phyloP scores from a whole-genome alignment of 2,113 vertebrate genomes.

The Anolis sagrei region DNA sequence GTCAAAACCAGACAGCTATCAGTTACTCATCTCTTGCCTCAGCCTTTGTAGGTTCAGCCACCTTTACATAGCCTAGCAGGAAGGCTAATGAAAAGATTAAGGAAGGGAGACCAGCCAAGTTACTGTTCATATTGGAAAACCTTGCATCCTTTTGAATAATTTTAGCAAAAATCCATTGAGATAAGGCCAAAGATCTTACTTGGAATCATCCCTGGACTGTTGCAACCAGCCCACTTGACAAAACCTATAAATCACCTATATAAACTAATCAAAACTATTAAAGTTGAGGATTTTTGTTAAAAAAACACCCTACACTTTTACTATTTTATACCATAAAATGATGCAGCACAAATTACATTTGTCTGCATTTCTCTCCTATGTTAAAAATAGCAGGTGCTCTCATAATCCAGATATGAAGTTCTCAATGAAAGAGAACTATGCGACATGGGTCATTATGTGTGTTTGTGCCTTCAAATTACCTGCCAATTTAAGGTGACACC shows the following conservation, averaged over 20 bases:
- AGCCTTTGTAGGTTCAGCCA: not conserved
- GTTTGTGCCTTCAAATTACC: too few relatives aligned
- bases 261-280: not conserved
- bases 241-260: conserved; percentile 19
- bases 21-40: not conserved
- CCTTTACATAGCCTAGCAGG: not conserved
- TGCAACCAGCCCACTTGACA: conserved; percentile 35
- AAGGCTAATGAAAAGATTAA: not conserved
- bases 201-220: not conserved
- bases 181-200: not conserved
- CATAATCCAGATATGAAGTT: not conserved
- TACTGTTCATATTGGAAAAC: not conserved
- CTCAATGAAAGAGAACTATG: not conserved
- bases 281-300: too few relatives aligned
- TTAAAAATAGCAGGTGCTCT: too few relatives aligned
- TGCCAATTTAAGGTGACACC: too few relatives aligned
- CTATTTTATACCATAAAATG: too few relatives aligned
- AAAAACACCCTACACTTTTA: too few relatives aligned
- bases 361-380: too few relatives aligned
- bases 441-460: not conserved
- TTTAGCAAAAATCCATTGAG: not conserved
- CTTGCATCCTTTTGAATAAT: not conserved
- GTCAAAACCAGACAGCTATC: too few relatives aligned
- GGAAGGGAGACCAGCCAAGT: not conserved
- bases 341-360: too few relatives aligned